Base-by-base conservation (phyloP, 2,797 vertebrate species). In the Sebastolobus altivelis region DNA sequence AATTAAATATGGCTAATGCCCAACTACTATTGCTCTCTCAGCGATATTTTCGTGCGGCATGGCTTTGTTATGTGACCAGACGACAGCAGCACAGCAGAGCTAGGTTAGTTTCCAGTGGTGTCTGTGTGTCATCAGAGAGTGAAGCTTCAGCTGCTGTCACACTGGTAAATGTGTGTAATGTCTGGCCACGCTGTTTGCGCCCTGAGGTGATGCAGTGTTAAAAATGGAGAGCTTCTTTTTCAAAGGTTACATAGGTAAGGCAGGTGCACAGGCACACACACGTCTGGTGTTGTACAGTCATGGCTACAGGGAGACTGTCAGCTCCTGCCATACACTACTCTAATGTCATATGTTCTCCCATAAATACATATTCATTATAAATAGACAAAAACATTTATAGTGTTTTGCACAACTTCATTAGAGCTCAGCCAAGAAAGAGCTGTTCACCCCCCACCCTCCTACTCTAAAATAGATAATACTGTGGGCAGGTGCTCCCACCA, bases 21-120 rank as follows among this genome's bases (percentile, higher is more conserved):
- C 11, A 22, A 7, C 25, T 55, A 1, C 3, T 37, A 9, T 37
- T 67, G n/a, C 33, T 77, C 4, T 11, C 16, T 3, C 31, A 29
- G 29, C 5, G 59, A 55, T 54, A 6, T 1, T 69, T 69, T 43
- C 1, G 7, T 22, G 52, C 33, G 65, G n/a, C 37, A 59, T 67
- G 35, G 58, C 65, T 88, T 84, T 86, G 73, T 75, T 63, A 61
- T 87, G 20, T 65, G 75, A 62, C 43, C 81, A 79, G 40, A 37
- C 22, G 66, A 74, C 56, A 52, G 71, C 49, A 52, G 22, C 65
- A 49, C 38, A 55, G 11, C 43, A 33, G 18, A 8, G 46, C 35
- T 62, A 20, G 27, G 55, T 61, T 54, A 43, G 5, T 13, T 61
- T 59, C 0, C 9, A 72, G n/a, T 6, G 43, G 22, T 65, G 49